Evolutionary conservation across 1,140 invertebrate species (phyloP).

Genomic region (Phocides pigmalion): DNA sequence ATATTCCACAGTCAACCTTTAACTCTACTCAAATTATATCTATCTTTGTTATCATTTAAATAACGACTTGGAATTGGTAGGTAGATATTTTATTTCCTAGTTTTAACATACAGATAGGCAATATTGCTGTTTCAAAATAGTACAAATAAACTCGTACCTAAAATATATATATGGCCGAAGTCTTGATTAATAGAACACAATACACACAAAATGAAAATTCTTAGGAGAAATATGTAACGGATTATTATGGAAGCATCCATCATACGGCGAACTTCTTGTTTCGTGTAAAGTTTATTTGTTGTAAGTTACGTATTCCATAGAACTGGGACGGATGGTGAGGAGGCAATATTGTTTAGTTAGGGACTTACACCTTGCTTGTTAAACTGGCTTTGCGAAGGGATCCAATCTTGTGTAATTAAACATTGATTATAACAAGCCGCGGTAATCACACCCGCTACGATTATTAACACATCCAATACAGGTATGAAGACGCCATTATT

Average conservation of each 20-base stretch:
- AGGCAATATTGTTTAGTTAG: conserved; percentile 40
- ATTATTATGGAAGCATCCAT: background rate
- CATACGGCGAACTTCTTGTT: background rate
- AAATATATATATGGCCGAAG: no score
- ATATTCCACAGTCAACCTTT: no score
- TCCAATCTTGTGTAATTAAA: background rate
- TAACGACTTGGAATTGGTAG: no score
- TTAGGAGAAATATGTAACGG: background rate
- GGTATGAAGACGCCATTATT: no score
- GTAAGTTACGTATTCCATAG: conserved; percentile 1
- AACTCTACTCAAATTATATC: no score
- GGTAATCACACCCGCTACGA: conserved; percentile 2
- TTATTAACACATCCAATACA: background rate
- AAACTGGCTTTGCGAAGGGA: background rate
- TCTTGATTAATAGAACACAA: background rate
- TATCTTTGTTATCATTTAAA: no score
- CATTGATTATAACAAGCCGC: background rate
- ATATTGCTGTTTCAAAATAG: no score
- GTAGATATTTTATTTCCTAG: no score
- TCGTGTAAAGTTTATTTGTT: background rate
- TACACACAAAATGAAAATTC: background rate
- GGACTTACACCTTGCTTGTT: conserved; percentile 13
- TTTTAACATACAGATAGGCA: no score
- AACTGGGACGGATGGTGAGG: conserved; percentile 14
- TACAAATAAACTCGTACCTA: no score